Percentiles rank a stretch among this genome's conserved stretches.
These are phyloP conservation scores for Malaclemys terrapin DNA, from an alignment of 2,113 vertebrate genomes.

Conservation along the genomic window DNA sequence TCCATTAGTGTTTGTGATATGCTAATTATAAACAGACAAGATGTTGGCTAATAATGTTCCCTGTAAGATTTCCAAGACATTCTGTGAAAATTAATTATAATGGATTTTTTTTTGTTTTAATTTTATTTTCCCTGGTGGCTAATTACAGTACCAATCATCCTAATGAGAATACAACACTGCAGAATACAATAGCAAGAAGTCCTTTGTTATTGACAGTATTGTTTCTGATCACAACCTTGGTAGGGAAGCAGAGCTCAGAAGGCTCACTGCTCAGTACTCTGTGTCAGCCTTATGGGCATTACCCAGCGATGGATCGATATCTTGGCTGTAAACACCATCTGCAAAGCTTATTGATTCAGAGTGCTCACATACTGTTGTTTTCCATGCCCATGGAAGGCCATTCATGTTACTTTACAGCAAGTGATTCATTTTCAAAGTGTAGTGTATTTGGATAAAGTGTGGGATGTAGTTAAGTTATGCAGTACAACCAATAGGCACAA, in stretches of 20 bases:
- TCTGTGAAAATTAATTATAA: slow-evolving; percentile 68
- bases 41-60: slow-evolving; percentile 35
- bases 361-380: not conserved
- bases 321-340: not conserved
- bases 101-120: slow-evolving; percentile 15
- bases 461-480: not conserved
- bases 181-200: not conserved
- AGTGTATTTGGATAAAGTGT: fast-evolving
- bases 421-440: not conserved
- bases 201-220: not conserved
- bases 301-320: not conserved
- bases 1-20: slow-evolving; percentile 51
- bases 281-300: not conserved
- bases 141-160: slow-evolving; percentile 16
- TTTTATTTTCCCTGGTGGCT: slow-evolving; percentile 29
- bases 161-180: not conserved
- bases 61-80: slow-evolving; percentile 57
- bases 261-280: not conserved
- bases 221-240: not conserved
- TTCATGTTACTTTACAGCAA: not conserved
- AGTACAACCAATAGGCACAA: not conserved
- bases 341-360: not conserved
- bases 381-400: not conserved
- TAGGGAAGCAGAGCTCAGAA: not conserved
- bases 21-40: slow-evolving; percentile 67